phyloP scores from a whole-genome alignment of 2,113 vertebrate species.

The Heloderma charlesbogerti region DNA sequence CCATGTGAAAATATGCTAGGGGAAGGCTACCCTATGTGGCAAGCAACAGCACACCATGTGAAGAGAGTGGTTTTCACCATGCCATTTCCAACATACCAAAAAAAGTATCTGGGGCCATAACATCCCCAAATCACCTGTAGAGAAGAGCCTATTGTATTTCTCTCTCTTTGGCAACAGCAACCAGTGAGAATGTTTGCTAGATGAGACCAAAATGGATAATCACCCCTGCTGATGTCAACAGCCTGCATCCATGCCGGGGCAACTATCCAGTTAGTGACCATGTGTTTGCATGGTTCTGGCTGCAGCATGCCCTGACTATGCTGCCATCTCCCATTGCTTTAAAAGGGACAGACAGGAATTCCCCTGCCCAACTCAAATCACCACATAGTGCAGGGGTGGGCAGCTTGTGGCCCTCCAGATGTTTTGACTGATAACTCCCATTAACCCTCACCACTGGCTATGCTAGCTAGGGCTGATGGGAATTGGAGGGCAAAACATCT shows the following conservation, averaged over 20 bases:
- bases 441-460: too few relatives aligned
- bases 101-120: too few relatives aligned
- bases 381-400: too few relatives aligned
- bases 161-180: too few relatives aligned
- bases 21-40: not conserved
- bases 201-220: not conserved
- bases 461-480: too few relatives aligned
- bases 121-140: too few relatives aligned
- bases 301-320: not conserved
- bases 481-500: not conserved
- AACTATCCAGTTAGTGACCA: not conserved
- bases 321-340: not conserved
- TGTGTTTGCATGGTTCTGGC: not conserved
- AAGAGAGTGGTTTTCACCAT: not conserved
- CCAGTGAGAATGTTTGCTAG: too few relatives aligned
- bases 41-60: not conserved
- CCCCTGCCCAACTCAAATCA: too few relatives aligned
- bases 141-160: too few relatives aligned
- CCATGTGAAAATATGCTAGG: not conserved
- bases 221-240: not conserved
- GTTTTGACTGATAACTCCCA: too few relatives aligned
- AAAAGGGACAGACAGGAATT: not conserved
- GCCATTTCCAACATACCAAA: too few relatives aligned
- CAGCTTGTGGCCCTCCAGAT: too few relatives aligned
- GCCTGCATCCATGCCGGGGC: not conserved